Conservation (phyloP, 2,797 vertebrate species). For the Danio jaintianensis region DNA sequence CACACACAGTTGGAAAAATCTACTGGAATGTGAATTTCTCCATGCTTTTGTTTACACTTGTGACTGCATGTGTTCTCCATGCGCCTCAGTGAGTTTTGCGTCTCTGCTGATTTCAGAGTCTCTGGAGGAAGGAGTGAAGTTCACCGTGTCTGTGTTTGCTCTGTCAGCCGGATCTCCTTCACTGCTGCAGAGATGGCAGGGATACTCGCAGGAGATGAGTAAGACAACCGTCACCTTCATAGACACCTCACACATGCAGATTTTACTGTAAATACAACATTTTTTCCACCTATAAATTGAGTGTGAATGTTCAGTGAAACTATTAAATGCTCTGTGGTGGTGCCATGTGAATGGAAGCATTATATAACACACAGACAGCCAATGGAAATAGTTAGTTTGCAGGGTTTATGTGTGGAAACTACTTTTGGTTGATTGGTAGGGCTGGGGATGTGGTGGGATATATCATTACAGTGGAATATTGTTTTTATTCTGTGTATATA, state of each 20-base stretch:
- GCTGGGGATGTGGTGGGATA: no score
- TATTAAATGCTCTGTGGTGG: background rate
- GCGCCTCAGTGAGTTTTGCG: background rate
- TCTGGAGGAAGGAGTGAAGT: constrained; percentile 75
- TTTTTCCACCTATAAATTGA: background rate
- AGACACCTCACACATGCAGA: background rate
- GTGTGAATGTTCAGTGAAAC: background rate
- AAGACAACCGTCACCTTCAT: constrained; percentile 40
- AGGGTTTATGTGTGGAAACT: no score
- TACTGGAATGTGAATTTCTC: background rate
- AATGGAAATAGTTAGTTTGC: no score
- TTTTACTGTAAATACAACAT: background rate
- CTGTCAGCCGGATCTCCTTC: constrained; percentile 67
- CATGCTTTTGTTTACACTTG: constrained; percentile 36
- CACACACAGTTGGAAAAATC: background rate
- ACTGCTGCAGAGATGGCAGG: constrained; percentile 72
- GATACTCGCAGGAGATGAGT: constrained; percentile 77
- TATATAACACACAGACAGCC: background rate
- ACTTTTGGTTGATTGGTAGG: no score
- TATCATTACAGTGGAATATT: no score
- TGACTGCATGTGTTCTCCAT: constrained; percentile 28
- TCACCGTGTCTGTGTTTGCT: constrained; percentile 76
- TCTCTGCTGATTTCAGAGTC: constrained; percentile 62
- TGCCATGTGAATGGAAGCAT: background rate
- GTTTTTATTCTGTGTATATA: no score